These are phyloP conservation scores for Drosophila athabasca DNA, from an alignment of 1,140 invertebrate genomes.

Conservation along the genomic window DNA sequence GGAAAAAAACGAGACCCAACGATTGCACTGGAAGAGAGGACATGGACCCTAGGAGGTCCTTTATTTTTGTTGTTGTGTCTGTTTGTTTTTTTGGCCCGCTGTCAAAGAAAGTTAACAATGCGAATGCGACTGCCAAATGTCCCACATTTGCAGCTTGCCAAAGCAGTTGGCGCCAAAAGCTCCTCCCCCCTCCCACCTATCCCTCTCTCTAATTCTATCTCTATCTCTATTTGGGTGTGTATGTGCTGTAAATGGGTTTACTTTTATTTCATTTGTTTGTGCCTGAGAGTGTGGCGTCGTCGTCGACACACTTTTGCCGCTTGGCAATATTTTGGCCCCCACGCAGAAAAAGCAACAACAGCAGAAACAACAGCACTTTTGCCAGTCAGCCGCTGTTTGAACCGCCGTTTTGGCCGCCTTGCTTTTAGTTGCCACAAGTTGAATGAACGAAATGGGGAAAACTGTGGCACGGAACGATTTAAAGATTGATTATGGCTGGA, in stretches of 20 bases:
- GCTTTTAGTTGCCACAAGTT: slow-evolving; percentile 47
- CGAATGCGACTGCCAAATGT: slow-evolving; percentile 74
- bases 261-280: slow-evolving; percentile 80
- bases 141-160: slow-evolving; percentile 75
- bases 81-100: slow-evolving; percentile 64
- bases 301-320: slow-evolving; percentile 75
- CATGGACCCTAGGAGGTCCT: slow-evolving; percentile 56
- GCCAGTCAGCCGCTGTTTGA: slow-evolving; percentile 21
- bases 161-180: slow-evolving; percentile 57
- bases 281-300: slow-evolving; percentile 53
- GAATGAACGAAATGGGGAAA: slow-evolving; percentile 32
- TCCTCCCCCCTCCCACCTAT: background rate
- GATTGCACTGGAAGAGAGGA: slow-evolving; percentile 38
- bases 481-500: slow-evolving; percentile 1
- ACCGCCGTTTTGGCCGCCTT: slow-evolving; percentile 35
- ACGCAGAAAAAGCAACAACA: slow-evolving; percentile 38
- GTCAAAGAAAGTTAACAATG: slow-evolving; percentile 81
- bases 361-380: slow-evolving; percentile 30
- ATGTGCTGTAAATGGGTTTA: slow-evolving; percentile 80
- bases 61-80: slow-evolving; percentile 6
- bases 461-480: slow-evolving; percentile 18
- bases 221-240: slow-evolving; percentile 20
- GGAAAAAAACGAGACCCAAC: slow-evolving; percentile 21
- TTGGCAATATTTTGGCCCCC: slow-evolving; percentile 61
- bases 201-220: slow-evolving; percentile 3